Base-by-base conservation (phyloP, 2,888 invertebrate species). In the Oscheius sp. region DNA sequence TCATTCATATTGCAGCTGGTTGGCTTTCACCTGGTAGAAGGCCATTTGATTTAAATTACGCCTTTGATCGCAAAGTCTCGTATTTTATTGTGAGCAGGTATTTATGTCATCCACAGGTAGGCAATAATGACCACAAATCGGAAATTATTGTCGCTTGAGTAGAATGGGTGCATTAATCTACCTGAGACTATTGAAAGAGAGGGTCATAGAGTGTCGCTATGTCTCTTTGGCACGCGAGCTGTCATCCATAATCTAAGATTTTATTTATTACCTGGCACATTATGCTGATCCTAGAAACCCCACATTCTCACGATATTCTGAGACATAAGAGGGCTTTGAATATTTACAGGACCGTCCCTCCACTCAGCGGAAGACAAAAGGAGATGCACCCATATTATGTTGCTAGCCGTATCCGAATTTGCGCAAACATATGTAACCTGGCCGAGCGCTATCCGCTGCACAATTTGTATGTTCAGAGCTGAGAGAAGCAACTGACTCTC, bases 311-410 rank as follows among this genome's bases (percentile, higher is more conserved):
- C 6, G 50, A 47, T 26, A 24, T n/a, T 6, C 41, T 6, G 12
- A 20, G 12, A 41, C 4, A 20, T 6, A 20, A 3, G 41, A 41
- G n/a, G 20, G 41, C 41, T 41, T 41, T 41, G n/a, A 20, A 14
- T 41, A 41, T n/a, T 2, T 12, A 3, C 24, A 50, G n/a, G 26
- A 2, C 26, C 24, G 50, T 26, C 50, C 3, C 9, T 22, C 28
- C 44, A 22, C 59, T 59, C 59, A 14, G 41, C 59, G 59, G 36
- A 17, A 44, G 41, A 59, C 59, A 59, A 59, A 59, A 44, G 59
- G 44, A 59, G 59, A 59, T 59, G 59, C 59, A 22, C 44, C 59
- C 59, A 59, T 59, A 59, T 59, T 59, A 59, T 59, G 59, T 59
- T 44, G 59, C 59, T 41, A 44, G 41, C 44, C 59, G 44, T 26